phyloP scores from a whole-genome alignment of 1,140 invertebrate genomes.

The Dendroctonus ponderosae region DNA sequence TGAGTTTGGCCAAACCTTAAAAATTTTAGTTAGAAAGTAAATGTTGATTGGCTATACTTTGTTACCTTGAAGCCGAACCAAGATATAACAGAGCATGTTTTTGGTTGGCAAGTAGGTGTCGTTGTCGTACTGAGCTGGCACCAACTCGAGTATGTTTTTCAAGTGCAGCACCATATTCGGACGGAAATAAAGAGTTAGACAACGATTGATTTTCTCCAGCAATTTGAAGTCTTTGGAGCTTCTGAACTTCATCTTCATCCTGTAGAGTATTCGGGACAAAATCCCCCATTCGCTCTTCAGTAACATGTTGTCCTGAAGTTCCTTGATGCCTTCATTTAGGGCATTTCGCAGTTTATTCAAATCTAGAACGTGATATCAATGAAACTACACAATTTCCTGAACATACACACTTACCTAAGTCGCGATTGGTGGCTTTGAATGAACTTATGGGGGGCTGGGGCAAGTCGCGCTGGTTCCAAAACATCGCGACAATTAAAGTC shows the following conservation, averaged over 20 bases:
- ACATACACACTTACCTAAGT: constrained; percentile 39
- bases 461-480: constrained; percentile 45
- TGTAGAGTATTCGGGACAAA: constrained; percentile 54
- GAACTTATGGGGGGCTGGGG: constrained; percentile 41
- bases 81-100: constrained; percentile 55
- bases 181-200: constrained; percentile 52
- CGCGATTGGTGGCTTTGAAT: constrained; percentile 34
- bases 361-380: constrained; percentile 37
- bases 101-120: constrained; percentile 50
- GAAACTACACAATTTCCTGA: constrained; percentile 5
- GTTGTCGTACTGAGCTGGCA: constrained; percentile 37
- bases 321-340: constrained; percentile 42
- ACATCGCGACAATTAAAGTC: no score
- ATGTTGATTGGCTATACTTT: neutral
- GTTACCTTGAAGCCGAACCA: constrained; percentile 54
- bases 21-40: neutral
- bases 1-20: constrained; percentile 49
- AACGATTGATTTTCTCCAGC: constrained; percentile 54
- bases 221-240: constrained; percentile 55
- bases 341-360: constrained; percentile 33
- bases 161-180: constrained; percentile 46
- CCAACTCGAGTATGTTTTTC: constrained; percentile 40
- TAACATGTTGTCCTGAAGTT: constrained; percentile 46
- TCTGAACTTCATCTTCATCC: constrained; percentile 57
- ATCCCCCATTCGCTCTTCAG: constrained; percentile 52